Evolutionary conservation across 1,140 invertebrate genomes (phyloP).

Genomic region (Hyles euphorbiae): DNA sequence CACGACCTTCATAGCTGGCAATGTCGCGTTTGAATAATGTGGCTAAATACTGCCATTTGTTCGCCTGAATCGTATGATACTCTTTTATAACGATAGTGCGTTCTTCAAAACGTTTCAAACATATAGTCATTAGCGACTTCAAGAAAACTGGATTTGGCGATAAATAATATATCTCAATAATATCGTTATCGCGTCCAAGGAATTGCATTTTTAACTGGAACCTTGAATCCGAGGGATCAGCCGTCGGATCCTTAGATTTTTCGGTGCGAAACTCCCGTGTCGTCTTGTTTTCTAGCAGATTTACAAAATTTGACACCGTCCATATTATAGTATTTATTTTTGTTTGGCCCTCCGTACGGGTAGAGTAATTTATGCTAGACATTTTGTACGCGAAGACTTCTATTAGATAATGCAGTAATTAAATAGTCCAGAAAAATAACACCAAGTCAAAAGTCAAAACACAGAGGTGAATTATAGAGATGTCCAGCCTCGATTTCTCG

Average conservation of each 20-base stretch:
- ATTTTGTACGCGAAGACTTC: slow-evolving; percentile 19
- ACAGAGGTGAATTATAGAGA: too few species aligned
- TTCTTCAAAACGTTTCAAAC: slow-evolving; percentile 61
- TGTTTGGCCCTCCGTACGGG: slow-evolving; percentile 57
- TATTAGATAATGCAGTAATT: too few species aligned
- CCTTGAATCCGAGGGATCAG: slow-evolving; percentile 28
- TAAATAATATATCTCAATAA: slow-evolving; percentile 64
- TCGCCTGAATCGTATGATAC: slow-evolving; percentile 57
- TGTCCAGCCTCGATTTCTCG: too few species aligned
- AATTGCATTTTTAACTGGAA: slow-evolving; percentile 68
- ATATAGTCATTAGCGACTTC: slow-evolving; percentile 59
- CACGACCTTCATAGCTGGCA: slow-evolving; percentile 40
- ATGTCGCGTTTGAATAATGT: slow-evolving; percentile 61
- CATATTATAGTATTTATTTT: slow-evolving; percentile 64
- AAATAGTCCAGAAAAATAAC: too few species aligned
- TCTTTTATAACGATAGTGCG: slow-evolving; percentile 59
- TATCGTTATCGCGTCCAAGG: slow-evolving; percentile 54
- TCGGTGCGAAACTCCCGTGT: slow-evolving; percentile 55
- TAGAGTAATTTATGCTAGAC: slow-evolving; percentile 54
- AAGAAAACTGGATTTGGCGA: slow-evolving; percentile 55
- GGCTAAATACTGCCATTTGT: slow-evolving; percentile 64
- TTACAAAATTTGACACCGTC: slow-evolving; percentile 52
- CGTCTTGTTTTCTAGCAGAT: slow-evolving; percentile 51
- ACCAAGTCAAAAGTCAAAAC: too few species aligned
- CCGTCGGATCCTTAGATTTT: slow-evolving; percentile 36